Percentiles rank a stretch among this genome's conserved stretches.
Evolutionary conservation across 2,113 vertebrate species (phyloP).

Genomic region (Corythaeola cristata): DNA sequence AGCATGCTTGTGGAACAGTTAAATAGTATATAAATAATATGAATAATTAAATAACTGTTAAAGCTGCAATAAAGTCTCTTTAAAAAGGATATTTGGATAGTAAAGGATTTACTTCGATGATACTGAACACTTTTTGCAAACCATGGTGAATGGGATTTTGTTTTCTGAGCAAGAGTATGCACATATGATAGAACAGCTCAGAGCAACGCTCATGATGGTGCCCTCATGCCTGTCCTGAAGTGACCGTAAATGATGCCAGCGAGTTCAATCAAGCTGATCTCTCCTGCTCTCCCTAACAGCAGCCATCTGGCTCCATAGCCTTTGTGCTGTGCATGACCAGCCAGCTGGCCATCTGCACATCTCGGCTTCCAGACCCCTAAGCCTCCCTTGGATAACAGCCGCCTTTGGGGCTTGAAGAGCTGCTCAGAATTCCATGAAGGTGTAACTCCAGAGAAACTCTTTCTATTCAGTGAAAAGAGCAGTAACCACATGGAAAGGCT

Average conservation of each 20-base stretch:
- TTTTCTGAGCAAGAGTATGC: neutral
- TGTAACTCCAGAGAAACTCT: neutral
- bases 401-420: neutral
- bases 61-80: neutral
- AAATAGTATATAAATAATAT: neutral
- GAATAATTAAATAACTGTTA: neutral
- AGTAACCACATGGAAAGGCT: neutral
- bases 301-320: neutral
- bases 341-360: constrained; percentile 7
- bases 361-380: neutral
- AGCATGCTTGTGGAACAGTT: neutral
- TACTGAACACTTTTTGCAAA: neutral
- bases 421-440: neutral
- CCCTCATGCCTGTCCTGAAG: neutral
- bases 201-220: neutral
- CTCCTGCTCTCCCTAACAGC: neutral
- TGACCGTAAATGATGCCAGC: neutral
- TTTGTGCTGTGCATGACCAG: neutral
- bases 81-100: neutral
- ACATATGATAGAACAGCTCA: neutral
- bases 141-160: neutral
- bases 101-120: neutral
- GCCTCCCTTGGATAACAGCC: neutral
- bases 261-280: neutral
- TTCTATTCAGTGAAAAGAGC: neutral